Conservation (phyloP, 2,113 vertebrate genomes). For the Oncorhynchus masou region DNA sequence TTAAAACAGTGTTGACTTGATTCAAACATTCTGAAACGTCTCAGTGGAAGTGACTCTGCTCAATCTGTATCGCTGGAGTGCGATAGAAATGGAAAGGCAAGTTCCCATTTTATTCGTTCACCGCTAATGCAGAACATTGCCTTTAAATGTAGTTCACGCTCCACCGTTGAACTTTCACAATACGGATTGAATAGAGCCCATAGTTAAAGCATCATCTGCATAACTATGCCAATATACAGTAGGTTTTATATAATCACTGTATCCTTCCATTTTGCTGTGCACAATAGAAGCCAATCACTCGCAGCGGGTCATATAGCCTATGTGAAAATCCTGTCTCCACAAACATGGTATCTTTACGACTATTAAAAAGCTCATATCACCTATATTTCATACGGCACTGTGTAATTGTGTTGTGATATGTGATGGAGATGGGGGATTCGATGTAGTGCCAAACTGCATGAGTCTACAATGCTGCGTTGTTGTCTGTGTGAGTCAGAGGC, state of each 20-base stretch:
- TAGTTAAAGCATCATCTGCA: background rate
- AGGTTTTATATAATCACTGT: background rate
- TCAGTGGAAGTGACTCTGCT: background rate
- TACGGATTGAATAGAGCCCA: no score
- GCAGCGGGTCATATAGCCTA: background rate
- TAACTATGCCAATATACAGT: background rate
- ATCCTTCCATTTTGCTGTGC: background rate
- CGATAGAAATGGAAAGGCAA: no score
- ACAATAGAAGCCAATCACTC: background rate
- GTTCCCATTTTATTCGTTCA: no score
- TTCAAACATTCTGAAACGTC: background rate
- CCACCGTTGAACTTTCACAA: no score
- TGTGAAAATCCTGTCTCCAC: background rate
- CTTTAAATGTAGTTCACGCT: no score
- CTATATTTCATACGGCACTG: background rate
- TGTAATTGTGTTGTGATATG: background rate
- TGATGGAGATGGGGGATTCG: conserved; percentile 12
- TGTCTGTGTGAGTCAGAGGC: conserved; percentile 14
- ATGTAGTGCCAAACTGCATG: conserved; percentile 19
- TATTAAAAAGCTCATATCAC: background rate
- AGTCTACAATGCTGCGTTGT: conserved; percentile 5
- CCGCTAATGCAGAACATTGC: no score
- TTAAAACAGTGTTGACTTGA: background rate
- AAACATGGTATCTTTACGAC: background rate
- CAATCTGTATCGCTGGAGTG: no score